Conservation (phyloP, 2,888 invertebrate species). For the Embidobia sp. region DNA sequence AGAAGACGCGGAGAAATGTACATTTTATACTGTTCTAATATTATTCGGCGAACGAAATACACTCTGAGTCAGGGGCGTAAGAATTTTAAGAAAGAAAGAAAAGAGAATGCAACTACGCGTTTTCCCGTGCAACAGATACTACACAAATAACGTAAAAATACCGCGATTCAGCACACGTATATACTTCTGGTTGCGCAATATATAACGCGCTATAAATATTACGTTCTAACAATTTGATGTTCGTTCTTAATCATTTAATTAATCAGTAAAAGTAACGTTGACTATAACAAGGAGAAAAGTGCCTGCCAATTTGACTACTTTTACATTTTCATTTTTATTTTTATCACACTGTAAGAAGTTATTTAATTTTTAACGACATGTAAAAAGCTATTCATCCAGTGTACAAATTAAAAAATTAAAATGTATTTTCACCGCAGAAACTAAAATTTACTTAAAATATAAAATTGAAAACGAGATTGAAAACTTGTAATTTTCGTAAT, state of each 20-base stretch:
- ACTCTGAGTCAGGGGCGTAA: conserved; percentile 39
- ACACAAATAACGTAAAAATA: conserved; percentile 22
- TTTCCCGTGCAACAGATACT: conserved; percentile 26
- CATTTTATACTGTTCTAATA: conserved; percentile 69
- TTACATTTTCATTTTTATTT: no score
- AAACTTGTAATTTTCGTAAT: no score
- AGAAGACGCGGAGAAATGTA: conserved; percentile 36
- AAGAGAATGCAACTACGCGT: conserved; percentile 8
- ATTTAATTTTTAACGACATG: no score
- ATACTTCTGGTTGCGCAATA: conserved; percentile 4
- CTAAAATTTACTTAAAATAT: no score
- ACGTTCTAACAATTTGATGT: not conserved
- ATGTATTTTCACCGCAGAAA: no score
- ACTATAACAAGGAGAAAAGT: not conserved
- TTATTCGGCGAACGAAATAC: conserved; percentile 64
- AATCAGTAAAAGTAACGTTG: not conserved
- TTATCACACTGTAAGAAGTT: no score
- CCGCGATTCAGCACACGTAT: not conserved
- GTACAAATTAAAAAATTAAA: no score
- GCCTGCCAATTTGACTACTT: no score
- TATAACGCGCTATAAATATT: conserved; percentile 1
- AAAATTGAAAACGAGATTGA: no score
- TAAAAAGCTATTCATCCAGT: no score
- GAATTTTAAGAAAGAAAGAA: conserved; percentile 36
- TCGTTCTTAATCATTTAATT: not conserved